phyloP scores from a whole-genome alignment of 2,113 vertebrate species.

The Phylloscopus trochilus region DNA sequence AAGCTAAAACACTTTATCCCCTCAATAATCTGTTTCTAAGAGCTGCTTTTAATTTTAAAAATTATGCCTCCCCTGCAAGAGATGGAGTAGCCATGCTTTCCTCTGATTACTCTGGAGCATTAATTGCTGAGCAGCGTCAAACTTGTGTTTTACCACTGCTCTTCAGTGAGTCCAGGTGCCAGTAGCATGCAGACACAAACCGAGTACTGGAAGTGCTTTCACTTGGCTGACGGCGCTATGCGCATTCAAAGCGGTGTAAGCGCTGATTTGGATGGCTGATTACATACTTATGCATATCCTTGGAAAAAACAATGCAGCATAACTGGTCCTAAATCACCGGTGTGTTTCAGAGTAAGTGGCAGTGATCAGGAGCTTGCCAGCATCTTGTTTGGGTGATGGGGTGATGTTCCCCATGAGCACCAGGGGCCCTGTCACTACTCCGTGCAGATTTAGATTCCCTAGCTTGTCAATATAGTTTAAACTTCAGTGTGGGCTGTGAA shows the following conservation, averaged over 20 bases:
- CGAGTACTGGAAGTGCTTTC: background rate
- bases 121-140: background rate
- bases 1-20: background rate
- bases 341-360: background rate
- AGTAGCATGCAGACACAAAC: background rate
- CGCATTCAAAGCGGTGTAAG: background rate
- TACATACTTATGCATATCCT: background rate
- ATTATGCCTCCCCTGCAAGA: background rate
- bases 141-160: background rate
- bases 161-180: background rate
- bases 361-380: background rate
- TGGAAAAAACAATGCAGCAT: background rate
- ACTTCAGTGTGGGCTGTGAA: background rate
- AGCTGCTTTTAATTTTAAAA: background rate
- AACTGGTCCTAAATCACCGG: conserved; percentile 2
- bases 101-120: background rate
- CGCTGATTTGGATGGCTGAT: background rate
- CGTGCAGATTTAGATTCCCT: background rate
- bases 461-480: background rate
- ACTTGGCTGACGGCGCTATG: background rate
- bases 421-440: fast-evolving
- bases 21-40: background rate
- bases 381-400: background rate
- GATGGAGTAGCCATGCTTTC: background rate
- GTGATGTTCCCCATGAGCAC: background rate